These are phyloP conservation scores for Drosophila merina DNA, from an alignment of 2,888 invertebrate species.

Conservation along the genomic window DNA sequence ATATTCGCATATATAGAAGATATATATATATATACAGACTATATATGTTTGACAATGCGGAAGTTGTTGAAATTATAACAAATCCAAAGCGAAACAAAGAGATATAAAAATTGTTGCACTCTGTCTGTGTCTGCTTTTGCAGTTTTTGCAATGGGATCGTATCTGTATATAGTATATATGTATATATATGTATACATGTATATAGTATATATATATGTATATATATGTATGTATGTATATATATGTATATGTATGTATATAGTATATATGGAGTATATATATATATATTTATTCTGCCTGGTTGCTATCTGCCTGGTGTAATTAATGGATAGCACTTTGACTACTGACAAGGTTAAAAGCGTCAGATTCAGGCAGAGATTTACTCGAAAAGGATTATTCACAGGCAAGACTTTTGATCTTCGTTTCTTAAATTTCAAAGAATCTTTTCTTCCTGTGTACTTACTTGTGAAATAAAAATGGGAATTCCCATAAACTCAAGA, in stretches of 20 bases:
- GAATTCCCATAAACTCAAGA: conserved; percentile 15
- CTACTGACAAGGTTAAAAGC: conserved; percentile 49
- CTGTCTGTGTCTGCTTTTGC: conserved; percentile 34
- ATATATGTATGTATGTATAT: no score
- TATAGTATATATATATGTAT: conserved; percentile 16
- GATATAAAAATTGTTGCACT: conserved; percentile 50
- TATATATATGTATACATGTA: conserved; percentile 2
- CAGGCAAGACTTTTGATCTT: no score
- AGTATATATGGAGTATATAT: conserved; percentile 2
- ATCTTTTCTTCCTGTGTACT: conserved; percentile 28
- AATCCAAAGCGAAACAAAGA: conserved; percentile 74
- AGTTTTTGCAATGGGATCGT: conserved; percentile 61
- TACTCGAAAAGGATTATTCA: conserved; percentile 7
- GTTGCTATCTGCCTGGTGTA: conserved; percentile 56
- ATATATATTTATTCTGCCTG: conserved; percentile 23
- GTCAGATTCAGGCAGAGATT: conserved; percentile 18
- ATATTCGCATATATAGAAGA: conserved; percentile 17
- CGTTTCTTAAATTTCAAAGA: no score
- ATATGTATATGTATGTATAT: conserved; percentile 24
- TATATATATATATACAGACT: conserved; percentile 20
- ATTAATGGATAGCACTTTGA: conserved; percentile 67
- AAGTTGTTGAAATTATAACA: conserved; percentile 72
- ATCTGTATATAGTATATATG: conserved; percentile 33
- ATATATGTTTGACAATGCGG: conserved; percentile 75
- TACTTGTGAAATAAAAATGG: conserved; percentile 44